phyloP scores from a whole-genome alignment of 2,113 vertebrate species.

The Balaeniceps rex region DNA sequence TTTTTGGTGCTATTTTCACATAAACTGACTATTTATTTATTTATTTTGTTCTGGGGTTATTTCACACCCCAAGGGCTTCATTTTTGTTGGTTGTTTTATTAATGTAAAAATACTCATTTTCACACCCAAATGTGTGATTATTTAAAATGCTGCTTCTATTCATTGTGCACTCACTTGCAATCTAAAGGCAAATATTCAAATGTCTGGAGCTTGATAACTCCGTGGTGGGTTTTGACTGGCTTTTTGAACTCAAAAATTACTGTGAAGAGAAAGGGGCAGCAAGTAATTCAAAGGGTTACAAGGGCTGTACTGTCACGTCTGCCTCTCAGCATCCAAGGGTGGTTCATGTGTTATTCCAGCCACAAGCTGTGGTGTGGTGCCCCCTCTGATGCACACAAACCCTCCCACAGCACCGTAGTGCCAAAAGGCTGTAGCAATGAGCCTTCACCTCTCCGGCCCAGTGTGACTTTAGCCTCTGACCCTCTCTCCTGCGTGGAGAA shows the following conservation, averaged over 20 bases:
- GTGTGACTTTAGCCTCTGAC: neutral
- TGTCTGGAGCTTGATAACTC: slow-evolving; percentile 43
- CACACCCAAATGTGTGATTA: slow-evolving; percentile 60
- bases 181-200: slow-evolving; percentile 52
- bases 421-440: neutral
- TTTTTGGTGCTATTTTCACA: slow-evolving; percentile 59
- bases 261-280: neutral
- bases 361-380: neutral
- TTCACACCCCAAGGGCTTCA: slow-evolving; percentile 57
- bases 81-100: slow-evolving; percentile 63
- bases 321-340: neutral
- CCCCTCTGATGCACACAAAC: neutral
- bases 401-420: neutral
- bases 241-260: neutral
- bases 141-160: slow-evolving; percentile 60
- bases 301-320: neutral
- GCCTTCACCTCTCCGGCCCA: neutral
- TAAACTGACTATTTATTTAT: slow-evolving; percentile 55
- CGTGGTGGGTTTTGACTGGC: neutral
- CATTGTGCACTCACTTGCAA: slow-evolving; percentile 36
- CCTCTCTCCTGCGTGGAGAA: neutral
- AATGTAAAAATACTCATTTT: slow-evolving; percentile 68
- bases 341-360: neutral
- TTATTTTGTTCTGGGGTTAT: slow-evolving; percentile 63
- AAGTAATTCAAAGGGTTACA: neutral